These are phyloP conservation scores for Crenuchus spilurus DNA, from an alignment of 2,797 vertebrate genomes.

Conservation along the genomic window DNA sequence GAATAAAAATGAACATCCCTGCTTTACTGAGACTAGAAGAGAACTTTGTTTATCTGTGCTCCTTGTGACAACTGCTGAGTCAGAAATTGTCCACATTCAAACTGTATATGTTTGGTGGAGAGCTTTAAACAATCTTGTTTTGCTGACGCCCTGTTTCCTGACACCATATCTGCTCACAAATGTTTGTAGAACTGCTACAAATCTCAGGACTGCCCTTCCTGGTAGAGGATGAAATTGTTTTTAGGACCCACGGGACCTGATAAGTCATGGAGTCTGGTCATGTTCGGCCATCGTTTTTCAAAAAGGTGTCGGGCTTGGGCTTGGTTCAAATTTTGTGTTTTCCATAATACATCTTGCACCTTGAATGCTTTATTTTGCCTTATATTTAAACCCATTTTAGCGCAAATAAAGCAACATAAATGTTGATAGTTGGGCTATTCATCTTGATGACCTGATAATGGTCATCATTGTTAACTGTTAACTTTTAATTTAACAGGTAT, in stretches of 20 bases:
- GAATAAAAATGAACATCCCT: slow-evolving; percentile 3
- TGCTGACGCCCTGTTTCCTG: slow-evolving; percentile 26
- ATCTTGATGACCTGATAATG: too few species aligned
- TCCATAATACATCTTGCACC: too few species aligned
- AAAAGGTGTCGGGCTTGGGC: background rate
- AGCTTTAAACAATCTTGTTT: slow-evolving; percentile 9
- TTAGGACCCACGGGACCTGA: background rate
- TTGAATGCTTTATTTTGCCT: background rate
- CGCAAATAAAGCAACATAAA: too few species aligned
- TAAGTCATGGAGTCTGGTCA: background rate
- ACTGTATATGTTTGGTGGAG: background rate
- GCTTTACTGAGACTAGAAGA: background rate
- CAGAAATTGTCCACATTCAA: background rate
- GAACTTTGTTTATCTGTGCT: slow-evolving; percentile 11
- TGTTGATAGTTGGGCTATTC: too few species aligned
- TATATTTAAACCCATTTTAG: background rate
- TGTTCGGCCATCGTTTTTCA: background rate
- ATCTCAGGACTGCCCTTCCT: slow-evolving; percentile 7
- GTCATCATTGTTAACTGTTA: too few species aligned
- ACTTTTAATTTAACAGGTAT: too few species aligned
- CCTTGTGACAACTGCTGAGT: slow-evolving; percentile 27
- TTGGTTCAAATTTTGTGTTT: too few species aligned
- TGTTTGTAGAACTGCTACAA: background rate
- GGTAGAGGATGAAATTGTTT: background rate
- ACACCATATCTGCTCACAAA: slow-evolving; percentile 13